Base-by-base conservation (phyloP, 2,888 invertebrate genomes). In the Netelia melanura region DNA sequence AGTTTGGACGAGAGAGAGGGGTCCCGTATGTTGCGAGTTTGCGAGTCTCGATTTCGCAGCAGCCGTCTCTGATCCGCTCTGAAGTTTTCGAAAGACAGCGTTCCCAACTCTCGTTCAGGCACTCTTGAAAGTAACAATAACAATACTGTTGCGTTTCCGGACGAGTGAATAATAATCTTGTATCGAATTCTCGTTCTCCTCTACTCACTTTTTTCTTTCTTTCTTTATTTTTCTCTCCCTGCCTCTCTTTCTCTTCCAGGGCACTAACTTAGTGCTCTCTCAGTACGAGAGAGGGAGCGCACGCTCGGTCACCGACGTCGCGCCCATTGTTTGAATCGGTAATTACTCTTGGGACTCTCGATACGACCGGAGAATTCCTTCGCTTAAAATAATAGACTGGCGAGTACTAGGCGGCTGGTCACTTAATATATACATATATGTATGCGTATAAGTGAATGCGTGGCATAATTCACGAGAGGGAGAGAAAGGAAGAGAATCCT, bases 91-190 rank as follows among this genome's bases (percentile, higher is more conserved):
- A 81, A 67, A 78, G 65, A 65, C 54, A 68, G 23, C 83, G 83
- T 82, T 84, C 78, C 84, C 79, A 81, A 76, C 86, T 25, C 78
- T 48, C 64, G 70, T 65, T 71, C 3, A 68, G 17, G n/a, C 23
- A n/a, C 85, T 76, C 82, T 82, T 48, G 84, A 86, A 82, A 44
- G 88, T 86, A 86, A 87, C 81, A 88, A 86, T 83, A 88, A 90
- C 90, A 93, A 92, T 91, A 93, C 91, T 91, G 92, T 92, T 91
- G 91, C 92, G 90, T 92, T 93, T 93, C 92, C 92, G 90, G 89
- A 89, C 91, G 93, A 92, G 89, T 88, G 93, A 92, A 92, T 92
- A 93, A 93, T 91, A 83, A 85, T 86, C 78, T 81, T 81, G 75
- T 64, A 72, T 81, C 72, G 58, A 83, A 77, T 25, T 74, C 83